A percentile compares a stretch with the other conserved stretches of the same genome.
Evolutionary conservation across 2,113 vertebrate species (phyloP).

Genomic region (Marcusenius ussheri): DNA sequence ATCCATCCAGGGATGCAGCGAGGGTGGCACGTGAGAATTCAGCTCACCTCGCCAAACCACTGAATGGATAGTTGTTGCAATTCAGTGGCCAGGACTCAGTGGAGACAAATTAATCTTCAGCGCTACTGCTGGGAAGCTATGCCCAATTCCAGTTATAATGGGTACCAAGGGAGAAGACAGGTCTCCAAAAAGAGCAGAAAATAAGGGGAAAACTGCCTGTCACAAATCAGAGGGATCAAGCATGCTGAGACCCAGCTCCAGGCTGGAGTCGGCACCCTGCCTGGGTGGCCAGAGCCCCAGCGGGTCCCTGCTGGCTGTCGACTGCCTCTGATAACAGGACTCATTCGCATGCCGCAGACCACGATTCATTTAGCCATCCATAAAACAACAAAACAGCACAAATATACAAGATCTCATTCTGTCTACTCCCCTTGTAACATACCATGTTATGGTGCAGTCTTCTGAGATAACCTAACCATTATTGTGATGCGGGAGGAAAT

Average conservation of each 20-base stretch:
- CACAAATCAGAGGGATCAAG: background rate
- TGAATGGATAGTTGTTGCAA: background rate
- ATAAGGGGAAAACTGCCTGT: background rate
- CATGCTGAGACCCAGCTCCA: background rate
- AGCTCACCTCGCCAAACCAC: background rate
- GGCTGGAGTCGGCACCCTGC: background rate
- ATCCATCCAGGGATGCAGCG: background rate
- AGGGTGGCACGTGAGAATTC: background rate
- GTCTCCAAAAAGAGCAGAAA: background rate
- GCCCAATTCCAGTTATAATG: background rate
- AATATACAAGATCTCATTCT: background rate
- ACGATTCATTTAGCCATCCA: background rate
- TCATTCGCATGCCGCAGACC: background rate
- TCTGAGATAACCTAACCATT: background rate
- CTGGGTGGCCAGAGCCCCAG: background rate
- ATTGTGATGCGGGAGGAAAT: background rate
- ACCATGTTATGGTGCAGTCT: background rate
- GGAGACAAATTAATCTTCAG: background rate
- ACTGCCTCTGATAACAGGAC: background rate
- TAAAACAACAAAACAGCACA: background rate
- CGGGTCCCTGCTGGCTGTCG: background rate
- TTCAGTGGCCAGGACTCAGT: background rate
- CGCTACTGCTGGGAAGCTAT: background rate
- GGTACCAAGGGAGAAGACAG: background rate
- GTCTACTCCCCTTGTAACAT: background rate